phyloP scores from a whole-genome alignment of 2,888 invertebrate species.

The Perithous albicinctus region DNA sequence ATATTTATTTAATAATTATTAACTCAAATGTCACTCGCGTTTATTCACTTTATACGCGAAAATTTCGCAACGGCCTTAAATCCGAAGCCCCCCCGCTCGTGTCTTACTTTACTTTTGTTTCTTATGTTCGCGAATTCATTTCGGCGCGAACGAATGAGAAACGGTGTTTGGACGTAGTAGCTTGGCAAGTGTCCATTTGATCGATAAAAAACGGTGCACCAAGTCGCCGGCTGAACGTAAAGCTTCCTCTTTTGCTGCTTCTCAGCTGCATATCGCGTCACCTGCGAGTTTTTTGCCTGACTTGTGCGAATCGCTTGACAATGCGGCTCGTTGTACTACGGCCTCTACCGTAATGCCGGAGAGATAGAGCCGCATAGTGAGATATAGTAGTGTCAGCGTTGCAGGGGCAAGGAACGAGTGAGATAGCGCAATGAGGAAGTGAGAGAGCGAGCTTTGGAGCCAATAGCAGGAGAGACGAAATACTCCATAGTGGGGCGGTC shows the following conservation, averaged over 20 bases:
- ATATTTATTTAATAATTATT: not conserved
- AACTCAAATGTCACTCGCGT: conserved; percentile 6
- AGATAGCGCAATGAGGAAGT: not conserved
- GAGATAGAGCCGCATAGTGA: conserved; percentile 67
- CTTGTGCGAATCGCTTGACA: conserved; percentile 43
- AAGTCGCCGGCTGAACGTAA: conserved; percentile 53
- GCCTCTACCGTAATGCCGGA: conserved; percentile 70
- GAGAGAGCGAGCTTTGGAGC: conserved; percentile 41
- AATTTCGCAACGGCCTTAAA: not conserved
- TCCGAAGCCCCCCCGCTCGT: not conserved
- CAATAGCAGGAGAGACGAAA: conserved; percentile 65
- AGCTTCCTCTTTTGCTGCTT: conserved; percentile 16
- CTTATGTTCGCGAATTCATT: conserved; percentile 34
- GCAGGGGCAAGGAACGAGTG: conserved; percentile 15
- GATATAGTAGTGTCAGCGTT: conserved; percentile 11
- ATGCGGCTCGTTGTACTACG: conserved; percentile 55
- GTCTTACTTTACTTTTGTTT: not conserved
- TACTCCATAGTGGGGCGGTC: conserved; percentile 65
- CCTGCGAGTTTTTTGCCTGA: conserved; percentile 39
- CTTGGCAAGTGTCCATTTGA: conserved; percentile 67
- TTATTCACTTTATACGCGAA: conserved; percentile 25
- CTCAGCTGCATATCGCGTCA: conserved; percentile 59
- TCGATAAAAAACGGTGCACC: conserved; percentile 66
- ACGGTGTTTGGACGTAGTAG: not conserved
- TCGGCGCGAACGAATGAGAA: conserved; percentile 47